Conservation (phyloP, 2,797 vertebrate species). For the Trachurus trachurus region DNA sequence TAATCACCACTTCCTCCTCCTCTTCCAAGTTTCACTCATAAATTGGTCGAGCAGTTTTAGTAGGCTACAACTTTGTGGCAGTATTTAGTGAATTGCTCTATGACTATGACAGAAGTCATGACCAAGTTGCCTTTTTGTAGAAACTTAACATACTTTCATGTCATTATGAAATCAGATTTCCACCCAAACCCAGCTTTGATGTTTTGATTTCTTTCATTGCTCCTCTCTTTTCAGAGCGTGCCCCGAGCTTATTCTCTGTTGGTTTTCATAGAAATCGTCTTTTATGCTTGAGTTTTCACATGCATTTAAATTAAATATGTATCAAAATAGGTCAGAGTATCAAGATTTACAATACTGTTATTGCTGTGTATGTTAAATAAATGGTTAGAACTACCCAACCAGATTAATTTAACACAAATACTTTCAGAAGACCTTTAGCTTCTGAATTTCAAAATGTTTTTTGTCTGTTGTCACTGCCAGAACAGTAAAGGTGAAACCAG, state of each 20-base stretch:
- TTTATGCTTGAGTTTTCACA: background rate
- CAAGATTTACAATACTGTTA: no score
- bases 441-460: no score
- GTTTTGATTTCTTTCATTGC: slow-evolving; percentile 20
- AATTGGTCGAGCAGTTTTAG: slow-evolving; percentile 67
- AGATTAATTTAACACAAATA: no score
- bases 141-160: slow-evolving; percentile 9
- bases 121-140: slow-evolving; percentile 5
- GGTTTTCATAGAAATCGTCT: slow-evolving; percentile 14
- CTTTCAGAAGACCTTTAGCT: no score
- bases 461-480: no score
- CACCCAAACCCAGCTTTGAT: background rate
- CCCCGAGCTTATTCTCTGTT: background rate
- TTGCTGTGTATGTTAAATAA: no score
- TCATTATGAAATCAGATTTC: slow-evolving; percentile 21
- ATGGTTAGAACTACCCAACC: no score
- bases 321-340: slow-evolving; percentile 2
- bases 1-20: slow-evolving; percentile 51
- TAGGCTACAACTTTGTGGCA: slow-evolving; percentile 47
- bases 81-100: slow-evolving; percentile 35
- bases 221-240: background rate
- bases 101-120: slow-evolving; percentile 15
- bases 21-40: slow-evolving; percentile 52
- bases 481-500: no score
- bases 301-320: slow-evolving; percentile 15